Base-by-base conservation (phyloP, 2,113 vertebrate species). In the Prinia subflava region DNA sequence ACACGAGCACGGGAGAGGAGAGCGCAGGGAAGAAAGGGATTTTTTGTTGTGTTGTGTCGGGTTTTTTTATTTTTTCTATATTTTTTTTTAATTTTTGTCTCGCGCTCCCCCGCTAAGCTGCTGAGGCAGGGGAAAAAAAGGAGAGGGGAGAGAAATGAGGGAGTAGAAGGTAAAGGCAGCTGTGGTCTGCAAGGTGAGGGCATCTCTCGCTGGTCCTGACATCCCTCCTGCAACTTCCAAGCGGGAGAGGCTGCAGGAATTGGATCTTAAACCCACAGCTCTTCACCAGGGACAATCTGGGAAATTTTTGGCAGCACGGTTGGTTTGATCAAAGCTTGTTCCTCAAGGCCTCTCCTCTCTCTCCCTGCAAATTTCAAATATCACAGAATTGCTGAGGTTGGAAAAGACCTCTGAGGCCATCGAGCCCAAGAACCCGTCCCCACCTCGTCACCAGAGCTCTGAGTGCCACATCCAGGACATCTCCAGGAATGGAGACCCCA, bases 1-100 rank as follows among this genome's bases (percentile, higher is more conserved):
- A 98, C 97, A 94, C 81, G 14, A 89, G 95, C 92, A 24, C 91
- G 46, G 95, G 95, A 85, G 71, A 92, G 88, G 95, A 91, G 97
- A 86, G 68, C 82, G 64, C 62, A 85, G 83, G 55, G 89, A 81
- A 95, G 83, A 89, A 89, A 93, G 67, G 94, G 19, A 55, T 60
- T 74, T 59, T 91, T 78, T 90, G 42, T 65, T 22, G 31, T 6
- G 21, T 31, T 30, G 46, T 4, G 3, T 8, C 22, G 22, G 28
- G 1, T 74, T 76, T 42, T 14, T 30, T 11, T 11, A 16, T 12
- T n/a, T 20, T n/a, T 67, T n/a, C 10, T 47, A 42, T 8, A 5
- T 68, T 19, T n/a, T 16, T 56, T 27, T 46, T 22, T 42, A 13
- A 13, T 14, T 42, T 53, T 80, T 55, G 64, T 23, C 73, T 22